A percentile compares a stretch with the other conserved stretches of the same genome.
phyloP scores from a whole-genome alignment of 2,888 invertebrate genomes.

The Diarsia rubi region DNA sequence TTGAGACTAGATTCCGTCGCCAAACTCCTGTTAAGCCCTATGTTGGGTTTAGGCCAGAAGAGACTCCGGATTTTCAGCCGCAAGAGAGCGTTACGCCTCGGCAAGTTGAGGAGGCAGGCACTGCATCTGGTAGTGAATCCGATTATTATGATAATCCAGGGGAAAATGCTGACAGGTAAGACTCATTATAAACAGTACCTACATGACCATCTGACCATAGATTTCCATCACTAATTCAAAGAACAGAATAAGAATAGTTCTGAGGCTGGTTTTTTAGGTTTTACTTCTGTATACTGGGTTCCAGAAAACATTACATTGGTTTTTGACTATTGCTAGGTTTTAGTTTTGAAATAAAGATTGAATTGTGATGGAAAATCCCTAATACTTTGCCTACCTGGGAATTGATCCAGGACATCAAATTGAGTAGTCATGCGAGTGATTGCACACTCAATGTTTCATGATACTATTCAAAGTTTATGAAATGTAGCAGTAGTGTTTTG shows the following conservation, averaged over 20 bases:
- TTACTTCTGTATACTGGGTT: no score
- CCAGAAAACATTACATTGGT: no score
- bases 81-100: constrained; percentile 72
- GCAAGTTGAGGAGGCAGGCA: constrained; percentile 78
- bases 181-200: not conserved
- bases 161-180: constrained; percentile 86
- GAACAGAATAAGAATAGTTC: not conserved
- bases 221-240: not conserved
- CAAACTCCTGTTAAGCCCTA: constrained; percentile 83
- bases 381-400: no score
- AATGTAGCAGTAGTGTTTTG: no score
- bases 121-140: constrained; percentile 86
- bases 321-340: no score
- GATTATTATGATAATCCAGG: constrained; percentile 87
- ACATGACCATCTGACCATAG: not conserved
- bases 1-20: constrained; percentile 91
- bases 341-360: no score
- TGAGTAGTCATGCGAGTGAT: no score
- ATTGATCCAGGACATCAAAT: no score
- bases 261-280: no score
- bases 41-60: constrained; percentile 76
- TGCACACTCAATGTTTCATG: no score
- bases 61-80: constrained; percentile 75
- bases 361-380: no score
- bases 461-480: no score